Evolutionary conservation across 2,797 vertebrate species (phyloP), one percentile per base, ranked within the genome.

Genomic region (Lepidocolaptes lacrymiger): DNA sequence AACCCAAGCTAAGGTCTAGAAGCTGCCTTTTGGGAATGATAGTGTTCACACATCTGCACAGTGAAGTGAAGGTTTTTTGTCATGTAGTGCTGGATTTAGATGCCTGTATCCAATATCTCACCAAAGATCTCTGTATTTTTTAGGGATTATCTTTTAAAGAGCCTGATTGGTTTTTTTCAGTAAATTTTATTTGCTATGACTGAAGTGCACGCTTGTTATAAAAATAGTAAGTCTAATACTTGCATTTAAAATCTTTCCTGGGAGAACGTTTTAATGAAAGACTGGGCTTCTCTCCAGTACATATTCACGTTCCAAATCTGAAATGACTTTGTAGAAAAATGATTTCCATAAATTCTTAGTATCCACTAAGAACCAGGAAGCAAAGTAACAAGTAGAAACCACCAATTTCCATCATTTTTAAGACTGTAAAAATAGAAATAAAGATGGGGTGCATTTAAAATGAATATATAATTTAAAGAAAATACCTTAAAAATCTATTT

Each of bases 171-270:
- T 17, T 37, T 61, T 59, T 39, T 43, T 10, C 41, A 17, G 24
- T 83, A 8, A 66, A 69, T 91, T 89, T 71, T 6, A n/a, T 91
- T 89, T 69, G n/a, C 63, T 37, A 2, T 72, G n/a, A 64, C 56
- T 52, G 14, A 93, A 81, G 15, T 85, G n/a, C 27, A 23, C 16
- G 9, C 48, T 84, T 80, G 20, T 76, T 83, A 32, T 52, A 85
- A 93, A 96, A 91, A 86, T 78, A 96, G 37, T 28, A 64, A 46
- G 49, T 88, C 68, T 91, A 68, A 77, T 90, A 71, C 37, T 84
- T 67, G 34, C 44, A 18, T 86, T 91, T 90, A 85, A 94, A 88
- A 41, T 72, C 49, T 52, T 63, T 71, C 44, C 34, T 82, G 30
- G 69, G 61, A 76, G 72, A 74, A 34, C 3, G 1, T 41, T 52